Conservation (phyloP, 2,797 vertebrate species). For the Apogon hyalosoma region DNA sequence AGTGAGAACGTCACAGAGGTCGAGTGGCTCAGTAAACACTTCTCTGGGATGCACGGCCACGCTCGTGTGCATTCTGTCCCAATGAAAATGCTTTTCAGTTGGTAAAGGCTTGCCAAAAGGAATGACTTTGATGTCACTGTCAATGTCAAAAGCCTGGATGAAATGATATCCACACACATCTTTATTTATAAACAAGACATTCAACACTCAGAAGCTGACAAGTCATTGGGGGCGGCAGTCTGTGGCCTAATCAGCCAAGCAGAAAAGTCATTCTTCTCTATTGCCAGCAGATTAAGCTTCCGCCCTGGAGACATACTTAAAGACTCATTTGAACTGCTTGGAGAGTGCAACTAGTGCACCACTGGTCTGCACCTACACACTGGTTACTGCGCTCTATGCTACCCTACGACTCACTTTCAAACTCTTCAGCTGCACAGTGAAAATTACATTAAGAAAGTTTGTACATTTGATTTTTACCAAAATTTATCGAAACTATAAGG, state of each 20-base stretch:
- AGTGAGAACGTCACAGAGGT: conserved; percentile 42
- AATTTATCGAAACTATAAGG: no score
- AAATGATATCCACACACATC: conserved; percentile 66
- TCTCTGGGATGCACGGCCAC: conserved; percentile 52
- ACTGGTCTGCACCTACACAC: conserved; percentile 24
- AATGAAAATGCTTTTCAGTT: conserved; percentile 35
- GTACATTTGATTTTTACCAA: no score
- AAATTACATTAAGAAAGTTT: no score
- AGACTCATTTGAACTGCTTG: conserved; percentile 47
- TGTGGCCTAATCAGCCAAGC: conserved; percentile 66
- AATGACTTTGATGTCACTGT: conserved; percentile 62
- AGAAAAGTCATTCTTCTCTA: conserved; percentile 70
- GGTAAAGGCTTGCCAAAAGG: conserved; percentile 40
- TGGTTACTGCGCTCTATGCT: conserved; percentile 9
- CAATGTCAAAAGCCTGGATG: conserved; percentile 68
- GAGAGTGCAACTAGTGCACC: conserved; percentile 21
- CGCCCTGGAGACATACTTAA: conserved; percentile 52
- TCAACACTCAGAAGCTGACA: conserved; percentile 58
- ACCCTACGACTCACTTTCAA: background rate
- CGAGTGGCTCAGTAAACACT: conserved; percentile 44
- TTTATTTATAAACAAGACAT: conserved; percentile 72
- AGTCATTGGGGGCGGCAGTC: conserved; percentile 51
- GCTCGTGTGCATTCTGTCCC: conserved; percentile 31
- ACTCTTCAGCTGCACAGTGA: no score
- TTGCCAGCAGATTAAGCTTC: conserved; percentile 61